phyloP scores from a whole-genome alignment of 1,140 invertebrate genomes.

The Ruditapes philippinarum region DNA sequence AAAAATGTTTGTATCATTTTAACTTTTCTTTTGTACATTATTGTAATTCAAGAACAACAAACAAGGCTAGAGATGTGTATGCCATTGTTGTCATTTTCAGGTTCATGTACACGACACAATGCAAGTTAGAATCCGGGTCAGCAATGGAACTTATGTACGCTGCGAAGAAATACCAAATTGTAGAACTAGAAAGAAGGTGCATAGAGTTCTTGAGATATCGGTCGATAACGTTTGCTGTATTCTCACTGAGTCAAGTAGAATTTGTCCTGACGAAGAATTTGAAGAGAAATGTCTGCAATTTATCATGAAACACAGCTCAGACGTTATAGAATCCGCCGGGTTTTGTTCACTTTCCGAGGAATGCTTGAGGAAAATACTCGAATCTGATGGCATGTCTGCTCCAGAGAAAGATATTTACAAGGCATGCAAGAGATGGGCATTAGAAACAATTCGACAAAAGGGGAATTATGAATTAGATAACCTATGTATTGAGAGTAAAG shows the following conservation, averaged over 20 bases:
- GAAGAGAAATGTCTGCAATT: neutral
- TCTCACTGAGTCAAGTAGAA: neutral
- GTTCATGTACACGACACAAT: neutral
- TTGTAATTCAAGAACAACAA: no score
- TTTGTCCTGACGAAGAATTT: constrained; percentile 10
- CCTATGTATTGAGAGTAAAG: neutral
- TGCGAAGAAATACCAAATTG: neutral
- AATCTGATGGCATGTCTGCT: neutral
- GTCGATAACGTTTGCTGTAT: constrained; percentile 13
- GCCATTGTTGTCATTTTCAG: neutral
- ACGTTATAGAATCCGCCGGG: neutral
- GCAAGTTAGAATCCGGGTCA: neutral
- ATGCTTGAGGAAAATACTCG: neutral
- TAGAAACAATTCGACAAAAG: neutral
- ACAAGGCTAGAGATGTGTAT: no score
- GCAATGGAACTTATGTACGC: neutral
- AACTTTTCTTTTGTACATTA: no score
- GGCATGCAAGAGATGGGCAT: constrained; percentile 10
- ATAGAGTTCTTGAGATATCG: constrained; percentile 1
- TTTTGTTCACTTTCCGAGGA: neutral
- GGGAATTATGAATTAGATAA: neutral
- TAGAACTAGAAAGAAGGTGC: neutral
- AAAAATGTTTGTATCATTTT: no score
- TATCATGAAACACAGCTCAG: neutral
- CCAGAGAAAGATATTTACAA: neutral